A percentile compares a stretch with the other conserved stretches of the same genome.
Conservation (phyloP, 2,888 invertebrate species). For the Macrostomum cliftonense region DNA sequence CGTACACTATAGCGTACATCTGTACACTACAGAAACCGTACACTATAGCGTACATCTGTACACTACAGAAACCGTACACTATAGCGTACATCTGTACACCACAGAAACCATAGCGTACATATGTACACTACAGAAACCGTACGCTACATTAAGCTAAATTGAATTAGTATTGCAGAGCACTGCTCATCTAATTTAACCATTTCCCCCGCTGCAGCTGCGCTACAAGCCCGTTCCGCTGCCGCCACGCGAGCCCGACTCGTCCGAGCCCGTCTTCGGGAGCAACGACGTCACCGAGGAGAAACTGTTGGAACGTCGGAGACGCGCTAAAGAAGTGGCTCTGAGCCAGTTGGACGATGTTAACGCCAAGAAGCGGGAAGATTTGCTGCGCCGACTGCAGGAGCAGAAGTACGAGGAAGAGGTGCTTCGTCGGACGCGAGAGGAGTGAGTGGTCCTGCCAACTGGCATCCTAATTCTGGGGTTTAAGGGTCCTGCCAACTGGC, state of each 20-base stretch:
- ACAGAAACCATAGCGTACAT: too few relatives aligned
- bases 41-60: too few relatives aligned
- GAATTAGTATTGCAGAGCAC: too few relatives aligned
- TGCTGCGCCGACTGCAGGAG: conserved; percentile 27
- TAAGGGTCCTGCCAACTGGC: too few relatives aligned
- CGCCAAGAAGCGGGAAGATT: conserved; percentile 29
- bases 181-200: too few relatives aligned
- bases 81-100: too few relatives aligned
- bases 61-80: too few relatives aligned
- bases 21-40: too few relatives aligned
- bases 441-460: conserved; percentile 19
- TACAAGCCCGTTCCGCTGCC: conserved; percentile 32
- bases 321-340: conserved; percentile 27
- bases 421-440: conserved; percentile 23
- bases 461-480: too few relatives aligned
- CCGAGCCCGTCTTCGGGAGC: conserved; percentile 30
- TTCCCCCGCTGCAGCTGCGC: conserved; percentile 22
- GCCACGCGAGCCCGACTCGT: conserved; percentile 24
- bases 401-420: conserved; percentile 31
- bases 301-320: conserved; percentile 24
- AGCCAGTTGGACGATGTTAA: conserved; percentile 31
- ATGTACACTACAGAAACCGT: too few relatives aligned
- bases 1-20: too few relatives aligned
- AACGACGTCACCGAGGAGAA: conserved; percentile 33
- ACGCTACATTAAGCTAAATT: too few relatives aligned